phyloP scores from a whole-genome alignment of 2,797 vertebrate genomes.

The Channallabes apus region DNA sequence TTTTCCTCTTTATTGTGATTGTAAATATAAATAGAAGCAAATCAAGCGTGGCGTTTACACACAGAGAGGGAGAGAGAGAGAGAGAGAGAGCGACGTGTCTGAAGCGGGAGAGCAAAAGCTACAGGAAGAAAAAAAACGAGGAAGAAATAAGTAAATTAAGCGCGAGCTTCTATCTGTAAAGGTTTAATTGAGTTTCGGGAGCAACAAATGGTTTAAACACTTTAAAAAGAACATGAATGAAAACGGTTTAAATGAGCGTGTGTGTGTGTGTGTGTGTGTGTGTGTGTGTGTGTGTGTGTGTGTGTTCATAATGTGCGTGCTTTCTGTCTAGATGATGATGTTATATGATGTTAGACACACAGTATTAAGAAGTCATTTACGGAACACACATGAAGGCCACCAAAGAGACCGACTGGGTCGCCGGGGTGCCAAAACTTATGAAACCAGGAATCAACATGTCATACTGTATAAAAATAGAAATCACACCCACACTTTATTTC shows the following conservation, averaged over 20 bases:
- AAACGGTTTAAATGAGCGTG: neutral
- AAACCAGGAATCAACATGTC: neutral
- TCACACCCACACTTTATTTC: no score
- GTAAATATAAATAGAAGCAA: constrained; percentile 44
- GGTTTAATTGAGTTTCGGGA: constrained; percentile 1
- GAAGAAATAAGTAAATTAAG: constrained; percentile 4
- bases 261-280: neutral
- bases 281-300: neutral
- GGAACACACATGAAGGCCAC: neutral
- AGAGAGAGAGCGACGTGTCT: neutral
- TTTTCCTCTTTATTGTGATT: constrained; percentile 46
- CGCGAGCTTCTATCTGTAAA: neutral
- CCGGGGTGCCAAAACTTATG: neutral
- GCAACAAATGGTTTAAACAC: neutral
- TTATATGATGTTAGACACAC: neutral
- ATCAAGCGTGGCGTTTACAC: neutral
- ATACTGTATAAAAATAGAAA: no score
- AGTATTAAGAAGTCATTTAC: neutral
- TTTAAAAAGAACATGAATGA: neutral
- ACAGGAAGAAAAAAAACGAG: neutral
- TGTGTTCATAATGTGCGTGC: neutral
- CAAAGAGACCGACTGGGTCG: no score
- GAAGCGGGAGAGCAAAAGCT: neutral
- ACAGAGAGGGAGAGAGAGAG: neutral
- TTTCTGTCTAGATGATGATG: neutral